Evolutionary conservation across 2,113 vertebrate species (phyloP).

Genomic region (Otocyon megalotis): DNA sequence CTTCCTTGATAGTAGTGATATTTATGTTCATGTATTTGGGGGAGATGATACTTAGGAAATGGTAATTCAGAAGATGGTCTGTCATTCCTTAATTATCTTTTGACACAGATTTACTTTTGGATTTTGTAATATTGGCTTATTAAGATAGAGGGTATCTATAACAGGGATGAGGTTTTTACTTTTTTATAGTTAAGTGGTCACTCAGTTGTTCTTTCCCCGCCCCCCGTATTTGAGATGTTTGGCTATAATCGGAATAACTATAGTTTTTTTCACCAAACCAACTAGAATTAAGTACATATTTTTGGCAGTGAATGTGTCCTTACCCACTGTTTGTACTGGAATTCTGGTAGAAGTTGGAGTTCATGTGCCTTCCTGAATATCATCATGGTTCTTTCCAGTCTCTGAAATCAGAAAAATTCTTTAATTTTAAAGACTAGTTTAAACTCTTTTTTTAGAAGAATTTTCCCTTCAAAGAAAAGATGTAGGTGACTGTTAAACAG

Average conservation of each 20-base stretch:
- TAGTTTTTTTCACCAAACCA: constrained; percentile 15
- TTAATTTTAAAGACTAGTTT: not conserved
- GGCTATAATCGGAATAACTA: not conserved
- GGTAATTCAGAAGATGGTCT: constrained; percentile 3
- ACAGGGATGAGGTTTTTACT: not conserved
- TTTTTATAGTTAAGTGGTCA: not conserved
- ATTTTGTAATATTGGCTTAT: not conserved
- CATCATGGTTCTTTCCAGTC: constrained; percentile 89
- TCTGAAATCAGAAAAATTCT: constrained; percentile 86
- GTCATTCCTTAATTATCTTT: not conserved
- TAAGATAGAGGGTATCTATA: not conserved
- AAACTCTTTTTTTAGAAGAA: not conserved
- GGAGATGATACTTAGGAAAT: not conserved
- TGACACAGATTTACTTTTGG: not conserved
- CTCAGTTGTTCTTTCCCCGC: not conserved
- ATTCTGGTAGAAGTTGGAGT: constrained; percentile 88
- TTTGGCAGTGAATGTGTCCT: constrained; percentile 72
- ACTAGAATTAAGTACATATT: not conserved
- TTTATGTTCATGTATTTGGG: not conserved
- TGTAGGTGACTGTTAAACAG: not conserved
- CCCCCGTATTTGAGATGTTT: not conserved
- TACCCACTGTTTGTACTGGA: constrained; percentile 95
- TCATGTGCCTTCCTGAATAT: constrained; percentile 91
- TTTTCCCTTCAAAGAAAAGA: constrained; percentile 43
- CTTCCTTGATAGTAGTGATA: not conserved